Evolutionary conservation across 2,113 vertebrate species (phyloP).

Genomic region (Gadus chalcogrammus): DNA sequence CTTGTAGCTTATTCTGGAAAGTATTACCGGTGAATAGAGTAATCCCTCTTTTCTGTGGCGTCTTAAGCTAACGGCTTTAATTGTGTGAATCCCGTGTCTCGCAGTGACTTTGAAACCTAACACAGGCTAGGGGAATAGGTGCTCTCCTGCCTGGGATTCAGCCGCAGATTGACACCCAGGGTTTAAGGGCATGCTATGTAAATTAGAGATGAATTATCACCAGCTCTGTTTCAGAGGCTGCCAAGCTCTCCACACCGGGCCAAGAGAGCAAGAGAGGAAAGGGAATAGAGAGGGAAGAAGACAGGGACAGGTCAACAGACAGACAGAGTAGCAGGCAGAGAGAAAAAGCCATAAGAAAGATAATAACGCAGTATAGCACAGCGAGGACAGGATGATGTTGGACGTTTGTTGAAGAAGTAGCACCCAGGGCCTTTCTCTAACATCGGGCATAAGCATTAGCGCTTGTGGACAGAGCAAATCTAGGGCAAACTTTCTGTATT

Average conservation of each 20-base stretch:
- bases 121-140: conserved; percentile 28
- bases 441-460: no score
- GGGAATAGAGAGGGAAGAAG: neutral
- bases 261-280: conserved; percentile 8
- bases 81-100: neutral
- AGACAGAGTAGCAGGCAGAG: conserved; percentile 10
- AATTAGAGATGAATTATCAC: conserved; percentile 66
- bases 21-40: conserved; percentile 7
- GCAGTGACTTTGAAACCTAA: conserved; percentile 17
- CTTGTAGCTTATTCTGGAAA: conserved; percentile 10
- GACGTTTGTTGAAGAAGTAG: no score
- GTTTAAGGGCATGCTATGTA: conserved; percentile 53
- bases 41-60: conserved; percentile 1
- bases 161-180: conserved; percentile 51
- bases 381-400: no score
- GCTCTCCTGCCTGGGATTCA: conserved; percentile 28
- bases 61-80: neutral
- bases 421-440: no score
- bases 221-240: conserved; percentile 37
- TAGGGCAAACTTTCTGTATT: no score
- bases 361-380: no score
- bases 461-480: no score
- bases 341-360: neutral
- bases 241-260: conserved; percentile 14
- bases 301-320: neutral